Percentiles rank a stretch among this genome's conserved stretches.
These are phyloP conservation scores for Brachyopa scutellaris DNA, from an alignment of 2,888 invertebrate species.

Conservation along the genomic window DNA sequence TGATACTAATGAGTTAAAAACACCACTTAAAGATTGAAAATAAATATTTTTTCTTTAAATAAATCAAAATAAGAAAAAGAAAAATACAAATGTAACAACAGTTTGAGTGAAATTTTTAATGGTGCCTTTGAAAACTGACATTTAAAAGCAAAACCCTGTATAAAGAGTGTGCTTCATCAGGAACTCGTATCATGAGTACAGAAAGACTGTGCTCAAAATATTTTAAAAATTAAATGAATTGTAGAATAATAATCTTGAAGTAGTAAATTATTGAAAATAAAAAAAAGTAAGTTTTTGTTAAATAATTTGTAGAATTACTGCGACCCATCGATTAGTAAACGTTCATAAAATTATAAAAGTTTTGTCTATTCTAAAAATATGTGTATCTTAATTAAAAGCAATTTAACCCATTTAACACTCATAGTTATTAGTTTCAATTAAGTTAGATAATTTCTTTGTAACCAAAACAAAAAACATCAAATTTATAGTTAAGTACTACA, in stretches of 20 bases:
- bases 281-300: background rate
- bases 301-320: background rate
- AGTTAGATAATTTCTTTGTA: too few relatives aligned
- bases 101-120: slow-evolving; percentile 47
- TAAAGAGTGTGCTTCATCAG: slow-evolving; percentile 13
- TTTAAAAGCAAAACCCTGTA: slow-evolving; percentile 10
- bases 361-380: too few relatives aligned
- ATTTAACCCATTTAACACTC: background rate
- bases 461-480: background rate
- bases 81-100: slow-evolving; percentile 17
- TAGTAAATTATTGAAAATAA: background rate
- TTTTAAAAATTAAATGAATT: background rate
- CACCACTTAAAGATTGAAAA: slow-evolving; percentile 3
- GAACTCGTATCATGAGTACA: slow-evolving; percentile 33
- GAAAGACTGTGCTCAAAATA: background rate
- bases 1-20: slow-evolving; percentile 33
- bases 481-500: too few relatives aligned
- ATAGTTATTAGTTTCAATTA: background rate
- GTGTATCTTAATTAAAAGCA: background rate
- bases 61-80: background rate
- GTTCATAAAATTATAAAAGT: background rate
- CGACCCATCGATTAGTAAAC: slow-evolving; percentile 24
- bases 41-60: background rate
- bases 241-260: background rate
- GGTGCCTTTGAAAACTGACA: slow-evolving; percentile 55